Percentiles rank a stretch among this genome's conserved stretches.
Conservation (phyloP, 1,140 invertebrate genomes). For the Sitophilus oryzae region DNA sequence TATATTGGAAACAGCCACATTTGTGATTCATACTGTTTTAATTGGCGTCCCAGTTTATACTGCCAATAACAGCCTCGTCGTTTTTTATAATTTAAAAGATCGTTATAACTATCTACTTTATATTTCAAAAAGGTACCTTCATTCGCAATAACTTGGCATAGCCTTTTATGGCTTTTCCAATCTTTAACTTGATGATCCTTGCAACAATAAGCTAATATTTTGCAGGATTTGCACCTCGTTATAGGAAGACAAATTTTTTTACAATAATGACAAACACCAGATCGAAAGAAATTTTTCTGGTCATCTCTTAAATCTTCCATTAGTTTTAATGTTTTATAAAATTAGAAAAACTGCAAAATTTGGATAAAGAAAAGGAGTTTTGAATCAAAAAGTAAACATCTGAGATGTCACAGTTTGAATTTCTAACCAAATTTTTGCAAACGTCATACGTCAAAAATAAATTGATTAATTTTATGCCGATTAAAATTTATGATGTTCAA, state of each 20-base stretch:
- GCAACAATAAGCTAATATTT: slow-evolving; percentile 52
- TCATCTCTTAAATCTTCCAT: no score
- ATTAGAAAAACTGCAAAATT: no score
- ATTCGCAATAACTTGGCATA: slow-evolving; percentile 51
- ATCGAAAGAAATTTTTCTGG: slow-evolving; percentile 30
- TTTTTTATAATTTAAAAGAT: slow-evolving; percentile 21
- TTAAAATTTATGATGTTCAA: no score
- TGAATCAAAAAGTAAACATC: no score
- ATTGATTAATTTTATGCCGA: no score
- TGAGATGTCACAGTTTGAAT: no score
- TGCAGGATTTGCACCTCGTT: slow-evolving; percentile 56
- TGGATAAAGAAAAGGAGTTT: no score
- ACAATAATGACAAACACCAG: slow-evolving; percentile 35
- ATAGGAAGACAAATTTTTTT: slow-evolving; percentile 27
- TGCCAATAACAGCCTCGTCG: slow-evolving; percentile 14
- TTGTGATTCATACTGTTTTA: slow-evolving; percentile 27
- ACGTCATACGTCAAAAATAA: no score
- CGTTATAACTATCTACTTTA: slow-evolving; percentile 16
- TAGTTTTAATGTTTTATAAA: no score
- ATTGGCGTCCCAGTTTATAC: slow-evolving; percentile 18
- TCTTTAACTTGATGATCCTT: slow-evolving; percentile 61
- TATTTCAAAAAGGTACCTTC: slow-evolving; percentile 8
- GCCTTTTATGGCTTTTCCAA: slow-evolving; percentile 58
- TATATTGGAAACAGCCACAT: slow-evolving; percentile 40
- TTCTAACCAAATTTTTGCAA: no score